These are phyloP conservation scores for Sterna hirundo DNA, from an alignment of 2,113 vertebrate genomes.

Conservation along the genomic window DNA sequence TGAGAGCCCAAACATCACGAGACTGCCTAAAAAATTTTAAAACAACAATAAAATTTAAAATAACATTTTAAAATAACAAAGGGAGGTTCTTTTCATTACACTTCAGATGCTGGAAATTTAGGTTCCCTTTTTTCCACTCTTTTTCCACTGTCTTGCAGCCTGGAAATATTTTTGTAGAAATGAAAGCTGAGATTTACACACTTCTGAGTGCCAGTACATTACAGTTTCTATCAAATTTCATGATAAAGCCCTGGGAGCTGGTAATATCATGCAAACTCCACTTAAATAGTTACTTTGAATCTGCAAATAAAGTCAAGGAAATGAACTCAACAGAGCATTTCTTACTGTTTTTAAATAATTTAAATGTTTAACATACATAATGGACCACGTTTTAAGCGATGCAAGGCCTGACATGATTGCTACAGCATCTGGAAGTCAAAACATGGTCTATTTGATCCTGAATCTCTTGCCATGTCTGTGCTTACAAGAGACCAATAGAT, in stretches of 20 bases:
- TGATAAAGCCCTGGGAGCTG: not conserved
- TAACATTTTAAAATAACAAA: constrained; percentile 15
- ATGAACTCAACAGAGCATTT: not conserved
- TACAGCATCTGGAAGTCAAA: not conserved
- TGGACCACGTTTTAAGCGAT: not conserved
- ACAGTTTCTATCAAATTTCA: not conserved
- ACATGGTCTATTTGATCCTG: not conserved
- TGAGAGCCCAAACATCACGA: not conserved
- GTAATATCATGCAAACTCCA: not conserved
- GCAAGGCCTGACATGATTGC: not conserved
- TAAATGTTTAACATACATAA: not conserved
- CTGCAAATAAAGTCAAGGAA: not conserved
- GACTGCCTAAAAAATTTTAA: not conserved
- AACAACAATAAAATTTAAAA: constrained; percentile 17
- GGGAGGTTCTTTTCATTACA: not conserved
- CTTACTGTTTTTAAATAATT: not conserved
- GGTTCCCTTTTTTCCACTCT: not conserved
- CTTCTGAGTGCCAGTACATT: not conserved
- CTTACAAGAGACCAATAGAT: not conserved
- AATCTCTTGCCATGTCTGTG: not conserved
- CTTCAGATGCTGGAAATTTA: not conserved
- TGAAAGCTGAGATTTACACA: constrained; percentile 5
- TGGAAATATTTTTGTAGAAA: constrained; percentile 8
- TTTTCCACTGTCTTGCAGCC: not conserved
- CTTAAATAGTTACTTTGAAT: not conserved